These are phyloP conservation scores for Zaprionus ornatus DNA, from an alignment of 1,140 invertebrate genomes.

Conservation along the genomic window DNA sequence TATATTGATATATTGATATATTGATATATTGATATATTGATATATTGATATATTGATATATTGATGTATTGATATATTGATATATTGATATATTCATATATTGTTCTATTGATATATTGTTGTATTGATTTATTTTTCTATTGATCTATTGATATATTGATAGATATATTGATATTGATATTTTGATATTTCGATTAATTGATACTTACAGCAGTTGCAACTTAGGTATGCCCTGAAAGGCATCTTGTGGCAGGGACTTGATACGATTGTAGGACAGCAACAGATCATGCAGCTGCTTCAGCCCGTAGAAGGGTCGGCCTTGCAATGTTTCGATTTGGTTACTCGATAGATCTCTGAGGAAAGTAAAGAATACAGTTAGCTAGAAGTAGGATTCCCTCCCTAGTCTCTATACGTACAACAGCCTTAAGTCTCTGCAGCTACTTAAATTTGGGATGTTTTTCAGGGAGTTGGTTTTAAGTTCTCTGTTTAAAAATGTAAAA, in stretches of 20 bases:
- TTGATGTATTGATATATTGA: no score
- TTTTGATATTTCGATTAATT: no score
- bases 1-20: no score
- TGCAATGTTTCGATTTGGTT: conserved; percentile 91
- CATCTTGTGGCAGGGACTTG: conserved; percentile 88
- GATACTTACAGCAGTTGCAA: conserved; percentile 94
- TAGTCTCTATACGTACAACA: conserved; percentile 90
- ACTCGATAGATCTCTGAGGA: conserved; percentile 92
- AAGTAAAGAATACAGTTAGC: background rate
- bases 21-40: no score
- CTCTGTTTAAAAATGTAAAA: conserved; percentile 85
- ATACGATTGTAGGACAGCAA: conserved; percentile 93
- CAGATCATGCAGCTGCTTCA: conserved; percentile 92
- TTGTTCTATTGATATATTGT: no score
- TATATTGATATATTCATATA: no score
- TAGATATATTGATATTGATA: no score
- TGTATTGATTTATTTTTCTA: no score
- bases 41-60: no score
- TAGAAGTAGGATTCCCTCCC: no score
- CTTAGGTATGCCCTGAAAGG: conserved; percentile 91
- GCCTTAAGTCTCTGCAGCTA: conserved; percentile 90
- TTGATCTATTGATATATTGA: no score
- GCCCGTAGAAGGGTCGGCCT: conserved; percentile 88
- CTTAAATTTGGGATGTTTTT: conserved; percentile 89
- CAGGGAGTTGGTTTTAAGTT: conserved; percentile 92